These are phyloP conservation scores for Ooceraea biroi DNA, from an alignment of 1,140 invertebrate genomes.

Conservation along the genomic window DNA sequence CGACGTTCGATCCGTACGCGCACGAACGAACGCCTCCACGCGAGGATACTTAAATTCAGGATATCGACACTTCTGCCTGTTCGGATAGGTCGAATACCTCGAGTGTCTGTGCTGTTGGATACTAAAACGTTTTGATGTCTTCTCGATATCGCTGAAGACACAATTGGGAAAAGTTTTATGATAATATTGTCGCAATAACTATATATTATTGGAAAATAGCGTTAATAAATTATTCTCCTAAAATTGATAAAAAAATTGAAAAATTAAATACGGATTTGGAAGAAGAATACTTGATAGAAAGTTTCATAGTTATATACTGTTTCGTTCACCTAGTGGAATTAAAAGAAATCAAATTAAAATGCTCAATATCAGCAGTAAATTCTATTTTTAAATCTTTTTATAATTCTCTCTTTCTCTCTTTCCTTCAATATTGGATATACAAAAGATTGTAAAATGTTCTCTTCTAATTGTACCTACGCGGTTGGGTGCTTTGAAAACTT, in stretches of 20 bases:
- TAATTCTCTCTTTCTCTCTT: not conserved
- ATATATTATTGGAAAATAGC: too few species aligned
- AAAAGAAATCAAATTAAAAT: not conserved
- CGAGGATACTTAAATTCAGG: slow-evolving; percentile 7
- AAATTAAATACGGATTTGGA: not conserved
- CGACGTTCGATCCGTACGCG: not conserved
- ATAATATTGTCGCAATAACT: not conserved
- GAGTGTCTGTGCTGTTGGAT: not conserved
- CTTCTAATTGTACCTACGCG: not conserved
- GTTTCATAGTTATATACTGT: not conserved
- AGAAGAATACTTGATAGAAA: not conserved
- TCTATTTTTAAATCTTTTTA: not conserved
- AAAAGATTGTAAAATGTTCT: not conserved
- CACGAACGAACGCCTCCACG: slow-evolving; percentile 4
- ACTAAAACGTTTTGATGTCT: not conserved
- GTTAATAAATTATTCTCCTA: too few species aligned
- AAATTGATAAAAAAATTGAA: not conserved
- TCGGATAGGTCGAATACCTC: not conserved
- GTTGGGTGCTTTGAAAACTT: not conserved
- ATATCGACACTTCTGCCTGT: slow-evolving; percentile 1
- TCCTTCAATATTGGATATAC: not conserved
- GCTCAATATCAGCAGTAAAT: not conserved
- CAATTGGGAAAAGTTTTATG: not conserved
- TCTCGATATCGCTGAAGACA: not conserved
- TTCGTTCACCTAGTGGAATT: not conserved